Evolutionary conservation across 2,113 vertebrate genomes (phyloP).

Genomic region (Osmerus eperlanus): DNA sequence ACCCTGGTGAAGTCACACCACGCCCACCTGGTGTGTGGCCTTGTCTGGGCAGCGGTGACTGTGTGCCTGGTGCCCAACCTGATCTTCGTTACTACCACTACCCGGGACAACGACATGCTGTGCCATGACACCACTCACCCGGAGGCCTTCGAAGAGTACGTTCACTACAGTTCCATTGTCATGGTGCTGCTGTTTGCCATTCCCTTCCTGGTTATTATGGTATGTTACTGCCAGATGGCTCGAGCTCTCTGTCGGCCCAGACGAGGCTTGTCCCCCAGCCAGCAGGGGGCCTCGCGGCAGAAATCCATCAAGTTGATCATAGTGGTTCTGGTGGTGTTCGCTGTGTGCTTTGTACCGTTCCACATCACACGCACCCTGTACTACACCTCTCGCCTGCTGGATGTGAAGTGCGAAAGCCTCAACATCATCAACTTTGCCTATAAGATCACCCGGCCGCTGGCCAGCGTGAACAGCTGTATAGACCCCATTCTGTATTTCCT

Average conservation of each 20-base stretch:
- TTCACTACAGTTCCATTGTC: conserved; percentile 82
- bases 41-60: conserved; percentile 75
- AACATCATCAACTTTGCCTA: conserved; percentile 87
- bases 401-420: conserved; percentile 75
- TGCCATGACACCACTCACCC: conserved; percentile 91
- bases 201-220: conserved; percentile 82
- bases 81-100: conserved; percentile 85
- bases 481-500: conserved; percentile 92
- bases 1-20: conserved; percentile 74
- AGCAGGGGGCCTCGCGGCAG: conserved; percentile 56
- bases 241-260: conserved; percentile 70
- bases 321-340: conserved; percentile 82
- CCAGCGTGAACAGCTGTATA: conserved; percentile 90
- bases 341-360: conserved; percentile 90
- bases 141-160: conserved; percentile 75
- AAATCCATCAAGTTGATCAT: conserved; percentile 85
- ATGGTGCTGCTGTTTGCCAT: conserved; percentile 86
- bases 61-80: conserved; percentile 86
- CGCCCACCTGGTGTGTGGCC: conserved; percentile 74
- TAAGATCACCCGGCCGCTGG: conserved; percentile 90
- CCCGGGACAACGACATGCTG: conserved; percentile 75
- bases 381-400: conserved; percentile 77
- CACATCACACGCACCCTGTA: conserved; percentile 90
- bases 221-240: conserved; percentile 89
- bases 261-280: conserved; percentile 50